These are phyloP conservation scores for Halocaridina rubra DNA, from an alignment of 2,888 invertebrate genomes.

Conservation along the genomic window DNA sequence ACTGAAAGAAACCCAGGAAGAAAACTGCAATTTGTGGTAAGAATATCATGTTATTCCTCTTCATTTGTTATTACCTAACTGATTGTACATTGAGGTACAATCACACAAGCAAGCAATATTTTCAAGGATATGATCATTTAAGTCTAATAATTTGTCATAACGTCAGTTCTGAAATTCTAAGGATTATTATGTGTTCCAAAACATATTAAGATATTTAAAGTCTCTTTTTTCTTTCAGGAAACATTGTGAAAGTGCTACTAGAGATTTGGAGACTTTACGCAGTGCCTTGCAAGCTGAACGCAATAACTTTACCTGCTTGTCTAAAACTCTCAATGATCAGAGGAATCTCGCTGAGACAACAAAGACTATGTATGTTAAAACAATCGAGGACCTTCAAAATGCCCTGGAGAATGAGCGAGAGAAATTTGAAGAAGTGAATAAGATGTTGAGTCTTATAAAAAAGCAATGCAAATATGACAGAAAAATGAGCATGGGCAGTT, in stretches of 20 bases:
- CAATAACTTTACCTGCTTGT: constrained; percentile 47
- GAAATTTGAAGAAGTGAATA: background rate
- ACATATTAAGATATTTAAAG: too few species aligned
- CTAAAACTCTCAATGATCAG: constrained; percentile 38
- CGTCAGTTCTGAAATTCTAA: too few species aligned
- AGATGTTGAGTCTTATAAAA: background rate
- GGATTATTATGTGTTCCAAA: too few species aligned
- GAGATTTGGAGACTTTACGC: constrained; percentile 20
- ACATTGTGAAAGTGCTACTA: background rate
- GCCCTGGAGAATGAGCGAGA: constrained; percentile 42
- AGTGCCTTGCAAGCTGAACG: constrained; percentile 28
- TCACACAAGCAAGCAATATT: background rate
- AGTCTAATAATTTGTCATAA: too few species aligned
- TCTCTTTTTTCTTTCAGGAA: constrained; percentile 37
- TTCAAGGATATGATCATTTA: too few species aligned
- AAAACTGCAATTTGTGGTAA: constrained; percentile 17
- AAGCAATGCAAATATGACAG: background rate
- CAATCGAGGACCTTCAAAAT: constrained; percentile 43
- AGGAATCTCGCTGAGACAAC: constrained; percentile 25
- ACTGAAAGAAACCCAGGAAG: constrained; percentile 32
- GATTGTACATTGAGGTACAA: background rate
- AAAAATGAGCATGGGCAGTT: background rate
- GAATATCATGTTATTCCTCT: background rate
- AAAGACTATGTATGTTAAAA: constrained; percentile 16
- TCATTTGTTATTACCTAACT: background rate